phyloP scores from a whole-genome alignment of 2,113 vertebrate genomes.

The Fukomys damarensis region DNA sequence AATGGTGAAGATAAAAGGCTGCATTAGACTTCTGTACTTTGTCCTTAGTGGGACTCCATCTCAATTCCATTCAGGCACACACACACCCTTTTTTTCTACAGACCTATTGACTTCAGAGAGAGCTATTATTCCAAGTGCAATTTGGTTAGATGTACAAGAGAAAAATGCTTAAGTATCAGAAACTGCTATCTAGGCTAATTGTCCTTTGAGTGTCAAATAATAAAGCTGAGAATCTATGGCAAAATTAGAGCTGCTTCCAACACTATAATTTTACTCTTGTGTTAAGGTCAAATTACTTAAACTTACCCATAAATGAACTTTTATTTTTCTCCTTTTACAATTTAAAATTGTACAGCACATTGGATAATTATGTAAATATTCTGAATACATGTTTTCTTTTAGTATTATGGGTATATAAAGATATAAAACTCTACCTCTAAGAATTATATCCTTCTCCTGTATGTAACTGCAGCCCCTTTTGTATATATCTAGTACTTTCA shows the following conservation, averaged over 20 bases:
- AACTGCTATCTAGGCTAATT: constrained; percentile 76
- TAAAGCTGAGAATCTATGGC: constrained; percentile 65
- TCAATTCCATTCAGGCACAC: background rate
- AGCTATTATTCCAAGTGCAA: constrained; percentile 73
- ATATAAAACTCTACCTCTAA: background rate
- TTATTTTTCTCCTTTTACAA: background rate
- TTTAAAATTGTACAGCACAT: constrained; percentile 42
- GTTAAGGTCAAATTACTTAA: constrained; percentile 58
- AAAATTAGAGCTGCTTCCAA: constrained; percentile 72
- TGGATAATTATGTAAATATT: constrained; percentile 49
- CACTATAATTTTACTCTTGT: constrained; percentile 58
- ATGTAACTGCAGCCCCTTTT: background rate
- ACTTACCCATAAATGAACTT: constrained; percentile 10
- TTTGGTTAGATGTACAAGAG: constrained; percentile 68
- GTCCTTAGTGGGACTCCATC: constrained; percentile 52
- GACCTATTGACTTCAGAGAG: constrained; percentile 64
- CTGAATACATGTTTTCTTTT: background rate
- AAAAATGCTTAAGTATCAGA: constrained; percentile 75
- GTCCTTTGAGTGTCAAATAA: constrained; percentile 63
- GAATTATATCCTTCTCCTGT: background rate
- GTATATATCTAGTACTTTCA: background rate
- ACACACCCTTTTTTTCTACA: constrained; percentile 54
- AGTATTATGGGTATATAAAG: background rate
- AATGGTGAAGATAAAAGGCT: constrained; percentile 71
- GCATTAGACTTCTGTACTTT: constrained; percentile 40